Percentiles rank a stretch among this genome's conserved stretches.
phyloP scores from a whole-genome alignment of 2,113 vertebrate species.

The Procavia capensis region DNA sequence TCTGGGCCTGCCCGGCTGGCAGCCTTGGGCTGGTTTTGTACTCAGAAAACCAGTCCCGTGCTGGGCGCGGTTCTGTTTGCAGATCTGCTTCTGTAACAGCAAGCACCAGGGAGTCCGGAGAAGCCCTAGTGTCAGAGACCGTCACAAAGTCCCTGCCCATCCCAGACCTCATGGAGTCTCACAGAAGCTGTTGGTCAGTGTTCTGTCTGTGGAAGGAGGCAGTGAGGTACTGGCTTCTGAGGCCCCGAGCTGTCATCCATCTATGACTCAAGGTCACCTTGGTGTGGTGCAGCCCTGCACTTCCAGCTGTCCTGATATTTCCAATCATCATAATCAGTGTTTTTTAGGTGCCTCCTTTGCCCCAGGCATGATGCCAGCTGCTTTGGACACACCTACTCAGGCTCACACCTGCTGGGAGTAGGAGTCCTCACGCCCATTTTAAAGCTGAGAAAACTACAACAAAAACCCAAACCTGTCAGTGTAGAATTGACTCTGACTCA shows the following conservation, averaged over 20 bases:
- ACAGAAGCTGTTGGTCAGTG: neutral
- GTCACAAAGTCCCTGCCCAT: neutral
- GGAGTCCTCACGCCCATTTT: accelerated
- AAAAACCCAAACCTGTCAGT: neutral
- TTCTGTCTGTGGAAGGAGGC: neutral
- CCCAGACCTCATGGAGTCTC: neutral
- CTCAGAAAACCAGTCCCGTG: neutral
- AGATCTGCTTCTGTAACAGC: neutral
- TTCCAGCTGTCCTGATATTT: neutral
- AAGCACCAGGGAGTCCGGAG: neutral
- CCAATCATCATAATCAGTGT: too few species aligned
- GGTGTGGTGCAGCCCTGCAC: neutral
- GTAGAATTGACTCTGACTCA: neutral
- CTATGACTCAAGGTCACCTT: neutral
- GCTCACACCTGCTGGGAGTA: neutral
- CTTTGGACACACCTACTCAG: accelerated
- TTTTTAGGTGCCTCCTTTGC: neutral
- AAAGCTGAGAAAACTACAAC: neutral
- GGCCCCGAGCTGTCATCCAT: too few species aligned
- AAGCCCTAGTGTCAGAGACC: neutral
- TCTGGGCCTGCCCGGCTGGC: neutral
- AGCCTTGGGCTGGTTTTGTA: neutral
- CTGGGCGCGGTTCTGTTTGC: neutral
- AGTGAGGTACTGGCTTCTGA: accelerated
- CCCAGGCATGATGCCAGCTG: neutral